Evolutionary conservation across 2,797 vertebrate genomes (phyloP), one percentile per base, ranked within the genome.

Genomic region (Scolopax bukidnonensis): DNA sequence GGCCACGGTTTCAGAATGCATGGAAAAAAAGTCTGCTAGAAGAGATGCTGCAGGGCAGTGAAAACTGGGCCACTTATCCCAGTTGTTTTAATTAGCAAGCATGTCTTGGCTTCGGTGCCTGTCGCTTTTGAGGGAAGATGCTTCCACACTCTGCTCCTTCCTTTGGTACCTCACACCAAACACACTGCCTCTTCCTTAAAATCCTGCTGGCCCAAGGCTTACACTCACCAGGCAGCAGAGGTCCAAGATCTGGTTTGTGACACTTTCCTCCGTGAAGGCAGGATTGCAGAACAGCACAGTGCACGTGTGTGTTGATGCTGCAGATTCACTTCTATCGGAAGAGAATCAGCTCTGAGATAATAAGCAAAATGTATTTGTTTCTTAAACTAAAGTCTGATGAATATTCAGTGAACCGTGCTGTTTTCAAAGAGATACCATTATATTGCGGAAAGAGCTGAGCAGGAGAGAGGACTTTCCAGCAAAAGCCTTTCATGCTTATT

Each of bases 401-500:
- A 89, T 76, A 90, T 84, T 89, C 95, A 93, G 89, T 32, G 87
- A 79, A 43, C 47, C 71, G 19, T 12, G 30, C 77, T 87, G 81
- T 28, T 84, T 82, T 84, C 94, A 93, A 63, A 88, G 89, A 80
- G 65, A 86, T 30, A 50, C 47, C 80, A 90, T 90, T 86, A 56
- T 38, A 84, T 16, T 67, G 32, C 71, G 76, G 63, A 73, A 78
- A 84, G 27, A 50, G 77, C 68, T 53, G 85, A 91, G 88, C 50
- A 38, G 50, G 28, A 81, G 67, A 71, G 43, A 36, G 2, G 3
- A 25, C 47, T 82, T 82, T 84, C 14, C 11, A 92, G 81, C 47
- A 73, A 90, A 84, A 65, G 8, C 47, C 41, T 82, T 87, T 33
- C 43, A 79, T 17, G 4, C 48, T 75, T 84, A 81, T 82, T 92